Evolutionary conservation across 2,797 vertebrate genomes (phyloP).

Genomic region (Apogon hyalosoma): DNA sequence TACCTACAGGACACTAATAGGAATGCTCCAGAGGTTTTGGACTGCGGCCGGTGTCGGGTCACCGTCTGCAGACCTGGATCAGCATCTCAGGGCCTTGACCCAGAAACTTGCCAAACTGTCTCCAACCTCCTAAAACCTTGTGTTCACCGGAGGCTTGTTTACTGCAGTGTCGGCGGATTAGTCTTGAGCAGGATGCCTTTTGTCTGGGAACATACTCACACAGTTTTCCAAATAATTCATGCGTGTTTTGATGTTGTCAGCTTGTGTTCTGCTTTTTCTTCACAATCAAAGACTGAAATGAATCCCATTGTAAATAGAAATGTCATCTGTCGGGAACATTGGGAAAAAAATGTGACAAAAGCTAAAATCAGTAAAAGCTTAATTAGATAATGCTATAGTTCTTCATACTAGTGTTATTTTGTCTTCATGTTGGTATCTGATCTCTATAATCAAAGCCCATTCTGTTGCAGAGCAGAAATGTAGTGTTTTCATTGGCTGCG

Average conservation of each 20-base stretch:
- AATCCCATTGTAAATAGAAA: neutral
- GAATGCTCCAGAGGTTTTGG: constrained; percentile 31
- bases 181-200: neutral
- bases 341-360: neutral
- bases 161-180: constrained; percentile 8
- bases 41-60: constrained; percentile 26
- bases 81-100: constrained; percentile 6
- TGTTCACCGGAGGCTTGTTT: neutral
- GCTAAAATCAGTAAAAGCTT: neutral
- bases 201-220: neutral
- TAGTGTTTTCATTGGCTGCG: constrained; percentile 4
- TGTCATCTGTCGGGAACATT: neutral
- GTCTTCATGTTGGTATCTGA: neutral
- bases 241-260: too few relatives aligned
- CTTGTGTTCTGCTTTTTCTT: too few relatives aligned
- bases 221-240: neutral
- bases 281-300: too few relatives aligned
- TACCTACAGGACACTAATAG: constrained; percentile 4
- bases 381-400: neutral
- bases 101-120: constrained; percentile 15
- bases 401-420: neutral
- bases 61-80: constrained; percentile 29
- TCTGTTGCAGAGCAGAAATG: neutral
- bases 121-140: neutral
- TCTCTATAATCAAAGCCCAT: neutral